Percentiles rank a stretch among this genome's conserved stretches.
Evolutionary conservation across 2,888 invertebrate genomes (phyloP).

Genomic region (Melinaea marsaeus): DNA sequence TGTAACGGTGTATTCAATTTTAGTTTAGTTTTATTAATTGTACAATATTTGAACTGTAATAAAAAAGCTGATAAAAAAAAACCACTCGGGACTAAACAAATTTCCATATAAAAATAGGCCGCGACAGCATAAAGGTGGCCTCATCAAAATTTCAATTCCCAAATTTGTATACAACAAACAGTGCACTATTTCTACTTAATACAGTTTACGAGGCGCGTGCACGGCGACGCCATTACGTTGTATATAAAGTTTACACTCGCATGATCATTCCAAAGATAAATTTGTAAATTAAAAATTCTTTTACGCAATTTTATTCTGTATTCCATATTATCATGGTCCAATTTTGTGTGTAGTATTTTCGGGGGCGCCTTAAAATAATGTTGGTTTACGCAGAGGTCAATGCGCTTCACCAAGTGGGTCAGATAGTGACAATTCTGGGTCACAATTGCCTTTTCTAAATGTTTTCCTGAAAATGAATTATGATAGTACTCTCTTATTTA

Average conservation of each 20-base stretch:
- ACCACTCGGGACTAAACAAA: background rate
- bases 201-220: slow-evolving; percentile 22
- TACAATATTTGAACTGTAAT: background rate
- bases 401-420: slow-evolving; percentile 57
- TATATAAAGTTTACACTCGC: slow-evolving; percentile 71
- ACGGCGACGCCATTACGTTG: slow-evolving; percentile 58
- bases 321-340: slow-evolving; percentile 35
- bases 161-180: slow-evolving; percentile 36
- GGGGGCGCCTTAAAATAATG: slow-evolving; percentile 68
- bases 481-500: slow-evolving; percentile 39
- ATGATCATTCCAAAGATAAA: slow-evolving; percentile 73
- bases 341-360: slow-evolving; percentile 40
- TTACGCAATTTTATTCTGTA: slow-evolving; percentile 44
- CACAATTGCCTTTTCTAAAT: slow-evolving; percentile 50
- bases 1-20: too few species aligned
- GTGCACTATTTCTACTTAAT: slow-evolving; percentile 30
- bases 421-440: slow-evolving; percentile 64
- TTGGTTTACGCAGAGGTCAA: slow-evolving; percentile 38
- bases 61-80: background rate
- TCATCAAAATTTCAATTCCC: slow-evolving; percentile 11
- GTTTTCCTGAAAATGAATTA: slow-evolving; percentile 60
- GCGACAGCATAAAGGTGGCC: background rate
- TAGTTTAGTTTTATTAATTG: too few species aligned
- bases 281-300: slow-evolving; percentile 66
- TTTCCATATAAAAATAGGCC: background rate